Conservation (phyloP, 2,113 vertebrate genomes). For the Burhinus bistriatus region DNA sequence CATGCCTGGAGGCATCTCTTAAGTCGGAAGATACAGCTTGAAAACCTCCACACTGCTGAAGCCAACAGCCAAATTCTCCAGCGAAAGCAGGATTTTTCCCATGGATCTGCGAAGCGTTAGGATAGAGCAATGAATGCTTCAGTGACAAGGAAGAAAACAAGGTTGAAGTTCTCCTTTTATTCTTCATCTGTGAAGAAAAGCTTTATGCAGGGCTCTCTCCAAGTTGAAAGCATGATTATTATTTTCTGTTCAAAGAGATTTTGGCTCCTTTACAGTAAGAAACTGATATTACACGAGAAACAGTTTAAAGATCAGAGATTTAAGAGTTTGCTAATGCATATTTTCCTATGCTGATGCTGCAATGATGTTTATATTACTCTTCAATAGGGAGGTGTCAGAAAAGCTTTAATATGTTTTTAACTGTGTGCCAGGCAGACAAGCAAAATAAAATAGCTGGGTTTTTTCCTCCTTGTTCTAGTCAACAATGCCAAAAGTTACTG, state of each 20-base stretch:
- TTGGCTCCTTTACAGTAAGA: constrained; percentile 38
- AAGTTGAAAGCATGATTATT: constrained; percentile 51
- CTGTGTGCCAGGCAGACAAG: constrained; percentile 37
- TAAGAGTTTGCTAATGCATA: constrained; percentile 16
- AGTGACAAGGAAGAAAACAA: not conserved
- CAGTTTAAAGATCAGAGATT: not conserved
- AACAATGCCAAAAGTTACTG: not conserved
- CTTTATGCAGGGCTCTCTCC: constrained; percentile 50
- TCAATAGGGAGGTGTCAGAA: not conserved
- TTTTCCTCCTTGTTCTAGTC: not conserved
- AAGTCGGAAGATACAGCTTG: not conserved
- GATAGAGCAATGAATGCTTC: not conserved
- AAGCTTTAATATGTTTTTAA: constrained; percentile 33
- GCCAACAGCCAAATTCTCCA: not conserved
- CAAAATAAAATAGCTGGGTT: constrained; percentile 1
- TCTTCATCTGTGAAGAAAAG: constrained; percentile 1
- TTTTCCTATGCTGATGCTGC: constrained; percentile 4
- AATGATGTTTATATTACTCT: constrained; percentile 1
- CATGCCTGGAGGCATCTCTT: not conserved
- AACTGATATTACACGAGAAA: constrained; percentile 33
- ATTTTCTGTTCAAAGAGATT: constrained; percentile 59
- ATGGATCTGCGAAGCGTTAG: not conserved
- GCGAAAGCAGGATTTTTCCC: not conserved
- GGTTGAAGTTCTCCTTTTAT: constrained; percentile 36
- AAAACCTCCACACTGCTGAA: not conserved